Base-by-base conservation (phyloP, 2,113 vertebrate species). In the Charina bottae region DNA sequence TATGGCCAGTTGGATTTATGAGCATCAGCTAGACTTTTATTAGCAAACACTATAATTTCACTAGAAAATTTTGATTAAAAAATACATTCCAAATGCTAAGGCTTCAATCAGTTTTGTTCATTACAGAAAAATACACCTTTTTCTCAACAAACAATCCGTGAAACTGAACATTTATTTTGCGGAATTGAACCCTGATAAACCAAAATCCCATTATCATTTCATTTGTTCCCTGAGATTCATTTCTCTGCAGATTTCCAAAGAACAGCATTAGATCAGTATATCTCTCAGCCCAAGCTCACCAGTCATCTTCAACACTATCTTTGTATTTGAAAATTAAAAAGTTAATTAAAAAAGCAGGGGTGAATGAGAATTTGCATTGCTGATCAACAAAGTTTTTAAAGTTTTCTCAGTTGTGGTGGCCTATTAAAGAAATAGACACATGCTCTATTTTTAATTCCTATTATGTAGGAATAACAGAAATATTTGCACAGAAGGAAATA, bases 311-410 rank as follows among this genome's bases (percentile, higher is more conserved):
- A 96, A 96, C 95, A 95, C 88, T 96, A 96, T 95, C 97, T 97
- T 97, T 97, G 95, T 96, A 93, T 95, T 97, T 94, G 94, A 97
- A 97, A 97, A 97, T 97, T 96, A 96, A 94, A 96, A 97, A 96
- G 96, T 96, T 97, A 97, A 97, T 97, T 97, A 96, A 96, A 96
- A 94, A 96, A 96, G 86, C 87, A 92, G 93, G 94, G 89, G 93
- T 92, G 95, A 95, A 95, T 95, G 94, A 96, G 92, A 97, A 97
- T 97, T 97, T 96, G 93, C 94, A 97, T 97, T 97, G 96, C 95
- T 97, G 96, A 96, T 97, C 96, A 96, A 95, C 95, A 96, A 96
- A 95, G 92, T 96, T 96, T 96, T 49, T 42, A 89, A 96, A 96
- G 89, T 97, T 97, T 95, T 89, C 88, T 58, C 87, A 92, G 59